Conservation (phyloP, 2,888 invertebrate genomes). For the Folsomia manolachei region DNA sequence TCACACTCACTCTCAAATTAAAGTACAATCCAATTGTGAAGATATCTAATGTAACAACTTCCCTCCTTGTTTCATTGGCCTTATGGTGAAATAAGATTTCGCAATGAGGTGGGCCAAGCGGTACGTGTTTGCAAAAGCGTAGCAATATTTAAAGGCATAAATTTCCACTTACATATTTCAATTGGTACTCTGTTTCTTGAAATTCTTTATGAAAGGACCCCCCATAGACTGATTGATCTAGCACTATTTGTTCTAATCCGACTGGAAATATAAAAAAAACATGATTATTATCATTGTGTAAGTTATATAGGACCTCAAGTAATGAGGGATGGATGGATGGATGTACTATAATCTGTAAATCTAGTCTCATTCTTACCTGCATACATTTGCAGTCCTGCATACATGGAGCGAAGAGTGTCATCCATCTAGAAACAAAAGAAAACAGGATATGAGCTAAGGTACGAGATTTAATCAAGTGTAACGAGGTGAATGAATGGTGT, state of each 20-base stretch:
- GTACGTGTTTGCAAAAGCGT: not conserved
- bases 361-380: conserved; percentile 55
- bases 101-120: too few species aligned
- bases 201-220: conserved; percentile 59
- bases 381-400: conserved; percentile 67
- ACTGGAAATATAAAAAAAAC: too few species aligned
- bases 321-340: not conserved
- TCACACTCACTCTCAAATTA: too few species aligned
- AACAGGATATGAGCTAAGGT: too few species aligned
- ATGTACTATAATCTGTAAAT: not conserved
- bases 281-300: not conserved
- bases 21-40: too few species aligned
- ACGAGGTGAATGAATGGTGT: too few species aligned
- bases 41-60: too few species aligned
- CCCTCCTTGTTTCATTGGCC: too few species aligned
- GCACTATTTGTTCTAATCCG: conserved; percentile 65
- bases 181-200: conserved; percentile 61
- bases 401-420: conserved; percentile 61
- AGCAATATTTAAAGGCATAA: not conserved
- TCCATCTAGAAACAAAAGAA: conserved; percentile 57
- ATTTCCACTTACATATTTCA: conserved; percentile 61
- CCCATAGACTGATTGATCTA: conserved; percentile 60
- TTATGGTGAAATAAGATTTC: too few species aligned
- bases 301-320: not conserved
- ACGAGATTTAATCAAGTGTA: too few species aligned